A percentile compares a stretch with the other conserved stretches of the same genome.
These are phyloP conservation scores for Platyscapa corneri DNA, from an alignment of 1,140 invertebrate genomes.

Conservation along the genomic window DNA sequence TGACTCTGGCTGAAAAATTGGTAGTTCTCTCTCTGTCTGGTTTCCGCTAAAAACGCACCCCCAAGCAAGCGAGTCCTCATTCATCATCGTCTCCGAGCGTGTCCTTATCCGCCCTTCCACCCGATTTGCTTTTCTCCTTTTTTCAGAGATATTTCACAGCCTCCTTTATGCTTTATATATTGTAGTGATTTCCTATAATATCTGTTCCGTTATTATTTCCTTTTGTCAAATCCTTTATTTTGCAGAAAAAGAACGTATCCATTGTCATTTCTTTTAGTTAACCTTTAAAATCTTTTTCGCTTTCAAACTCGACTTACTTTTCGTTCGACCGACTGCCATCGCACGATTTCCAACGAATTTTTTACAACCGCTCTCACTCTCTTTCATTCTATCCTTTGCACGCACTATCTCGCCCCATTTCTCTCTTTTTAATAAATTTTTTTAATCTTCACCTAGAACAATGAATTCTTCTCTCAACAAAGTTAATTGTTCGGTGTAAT, in stretches of 20 bases:
- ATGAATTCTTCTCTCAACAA: slow-evolving; percentile 48
- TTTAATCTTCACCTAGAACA: slow-evolving; percentile 36
- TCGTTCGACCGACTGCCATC: background rate
- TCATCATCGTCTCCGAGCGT: slow-evolving; percentile 45
- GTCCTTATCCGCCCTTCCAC: slow-evolving; percentile 50
- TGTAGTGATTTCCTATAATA: slow-evolving; percentile 44
- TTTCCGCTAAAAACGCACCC: background rate
- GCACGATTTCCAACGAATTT: background rate
- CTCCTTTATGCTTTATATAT: slow-evolving; percentile 58
- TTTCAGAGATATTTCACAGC: slow-evolving; percentile 62
- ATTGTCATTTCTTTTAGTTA: slow-evolving; percentile 46
- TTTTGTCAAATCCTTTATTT: background rate
- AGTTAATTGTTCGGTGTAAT: slow-evolving; percentile 58
- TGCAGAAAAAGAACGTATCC: slow-evolving; percentile 52
- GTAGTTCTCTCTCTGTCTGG: slow-evolving; percentile 47
- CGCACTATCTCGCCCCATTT: slow-evolving; percentile 29
- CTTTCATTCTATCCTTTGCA: background rate
- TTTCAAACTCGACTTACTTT: slow-evolving; percentile 47
- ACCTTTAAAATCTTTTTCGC: slow-evolving; percentile 35
- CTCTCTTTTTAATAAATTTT: slow-evolving; percentile 28
- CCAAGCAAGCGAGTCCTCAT: background rate
- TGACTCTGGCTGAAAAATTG: slow-evolving; percentile 58
- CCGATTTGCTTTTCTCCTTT: slow-evolving; percentile 44
- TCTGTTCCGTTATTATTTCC: slow-evolving; percentile 27
- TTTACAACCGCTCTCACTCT: background rate